Evolutionary conservation across 2,113 vertebrate species (phyloP).

Genomic region (Microcebus ravelobensis): DNA sequence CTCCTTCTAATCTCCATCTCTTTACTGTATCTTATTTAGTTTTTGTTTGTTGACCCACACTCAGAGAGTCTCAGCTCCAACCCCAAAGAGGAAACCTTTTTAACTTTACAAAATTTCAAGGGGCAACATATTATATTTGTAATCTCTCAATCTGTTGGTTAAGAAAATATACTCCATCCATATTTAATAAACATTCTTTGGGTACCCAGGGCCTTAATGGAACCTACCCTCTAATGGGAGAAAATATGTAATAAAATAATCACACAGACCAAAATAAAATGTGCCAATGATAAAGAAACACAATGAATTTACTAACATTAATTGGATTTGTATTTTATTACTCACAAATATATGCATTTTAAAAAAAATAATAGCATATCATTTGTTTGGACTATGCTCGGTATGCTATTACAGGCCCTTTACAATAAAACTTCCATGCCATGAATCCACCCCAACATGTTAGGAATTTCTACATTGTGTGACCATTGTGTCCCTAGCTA

Average conservation of each 20-base stretch:
- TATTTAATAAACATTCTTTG: constrained; percentile 38
- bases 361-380: not conserved
- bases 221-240: not conserved
- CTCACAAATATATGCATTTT: not conserved
- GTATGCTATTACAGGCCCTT: not conserved
- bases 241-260: constrained; percentile 23
- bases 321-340: not conserved
- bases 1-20: not conserved
- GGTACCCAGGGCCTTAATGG: not conserved
- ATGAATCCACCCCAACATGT: not conserved
- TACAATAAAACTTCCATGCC: not conserved
- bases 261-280: not conserved
- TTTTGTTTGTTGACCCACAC: not conserved
- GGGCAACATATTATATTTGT: not conserved
- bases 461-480: not conserved
- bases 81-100: constrained; percentile 24
- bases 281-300: not conserved
- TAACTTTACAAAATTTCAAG: constrained; percentile 38
- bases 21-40: not conserved
- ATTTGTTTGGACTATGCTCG: not conserved
- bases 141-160: constrained; percentile 35
- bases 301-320: not conserved
- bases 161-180: constrained; percentile 50
- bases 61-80: constrained; percentile 11
- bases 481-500: not conserved